phyloP scores from a whole-genome alignment of 2,888 invertebrate genomes.

The Eupsilia transversa region DNA sequence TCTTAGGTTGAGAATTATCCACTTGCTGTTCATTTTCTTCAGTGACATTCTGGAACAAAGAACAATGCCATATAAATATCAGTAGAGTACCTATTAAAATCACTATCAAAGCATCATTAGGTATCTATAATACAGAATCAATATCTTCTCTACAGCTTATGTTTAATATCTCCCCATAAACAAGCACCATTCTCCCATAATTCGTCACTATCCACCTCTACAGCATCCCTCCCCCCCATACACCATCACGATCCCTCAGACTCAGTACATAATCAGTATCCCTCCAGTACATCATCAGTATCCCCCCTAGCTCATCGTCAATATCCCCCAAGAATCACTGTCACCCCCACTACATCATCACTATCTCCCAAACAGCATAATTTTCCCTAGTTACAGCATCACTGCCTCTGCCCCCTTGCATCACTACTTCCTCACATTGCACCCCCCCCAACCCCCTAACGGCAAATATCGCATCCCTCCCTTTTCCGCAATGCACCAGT shows the following conservation, averaged over 20 bases:
- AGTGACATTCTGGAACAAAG: slow-evolving; percentile 30
- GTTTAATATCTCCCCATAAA: background rate
- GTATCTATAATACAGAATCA: background rate
- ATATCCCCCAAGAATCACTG: background rate
- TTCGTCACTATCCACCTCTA: background rate
- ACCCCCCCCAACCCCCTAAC: background rate
- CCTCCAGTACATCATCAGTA: background rate
- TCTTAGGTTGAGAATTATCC: slow-evolving; percentile 39
- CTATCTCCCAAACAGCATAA: background rate
- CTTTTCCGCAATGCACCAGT: no score
- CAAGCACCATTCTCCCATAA: background rate
- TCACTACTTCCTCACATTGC: background rate
- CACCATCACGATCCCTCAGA: background rate
- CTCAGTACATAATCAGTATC: background rate
- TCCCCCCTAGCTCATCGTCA: no score
- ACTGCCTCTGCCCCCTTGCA: background rate
- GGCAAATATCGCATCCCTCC: background rate
- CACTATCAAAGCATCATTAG: background rate
- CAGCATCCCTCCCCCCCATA: background rate
- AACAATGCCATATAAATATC: background rate
- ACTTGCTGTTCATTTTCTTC: slow-evolving; percentile 34
- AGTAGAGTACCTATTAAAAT: background rate
- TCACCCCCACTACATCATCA: background rate
- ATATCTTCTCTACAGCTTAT: background rate
- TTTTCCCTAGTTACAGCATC: background rate